phyloP scores from a whole-genome alignment of 37 sponge, comb jelly and placozoan species.

The Bolinopsis microptera region DNA sequence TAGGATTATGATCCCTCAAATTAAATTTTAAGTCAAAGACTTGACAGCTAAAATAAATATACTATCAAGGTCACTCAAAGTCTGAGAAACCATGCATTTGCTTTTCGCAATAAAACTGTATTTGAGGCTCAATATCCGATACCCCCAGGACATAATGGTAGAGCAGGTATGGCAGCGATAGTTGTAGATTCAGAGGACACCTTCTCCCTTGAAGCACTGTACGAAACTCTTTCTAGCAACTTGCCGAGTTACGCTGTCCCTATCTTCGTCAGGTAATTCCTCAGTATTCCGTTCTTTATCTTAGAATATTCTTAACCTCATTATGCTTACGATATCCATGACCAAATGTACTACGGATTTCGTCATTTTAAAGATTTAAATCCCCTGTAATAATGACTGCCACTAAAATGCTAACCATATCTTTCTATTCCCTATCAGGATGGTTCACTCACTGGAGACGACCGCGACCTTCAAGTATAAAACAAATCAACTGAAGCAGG shows the following conservation, averaged over 20 bases:
- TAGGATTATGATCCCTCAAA: no score
- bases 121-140: no score
- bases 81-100: no score
- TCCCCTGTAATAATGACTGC: no score
- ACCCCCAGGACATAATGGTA: constrained; percentile 5
- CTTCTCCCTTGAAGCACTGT: not conserved
- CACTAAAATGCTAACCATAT: not conserved
- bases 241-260: constrained; percentile 25
- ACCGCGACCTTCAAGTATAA: constrained; percentile 37
- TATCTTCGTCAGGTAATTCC: not conserved
- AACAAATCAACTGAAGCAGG: constrained; percentile 19
- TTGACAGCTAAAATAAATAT: no score
- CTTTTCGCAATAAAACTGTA: no score
- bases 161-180: constrained; percentile 40
- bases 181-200: not conserved
- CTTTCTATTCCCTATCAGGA: constrained; percentile 3
- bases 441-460: constrained; percentile 27
- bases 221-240: not conserved
- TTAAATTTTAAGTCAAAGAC: no score
- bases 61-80: no score
- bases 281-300: not conserved
- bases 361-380: no score
- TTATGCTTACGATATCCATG: no score
- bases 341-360: no score
- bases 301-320: not conserved